Base-by-base conservation (phyloP, 2,888 invertebrate species). In the Steromphala cineraria region DNA sequence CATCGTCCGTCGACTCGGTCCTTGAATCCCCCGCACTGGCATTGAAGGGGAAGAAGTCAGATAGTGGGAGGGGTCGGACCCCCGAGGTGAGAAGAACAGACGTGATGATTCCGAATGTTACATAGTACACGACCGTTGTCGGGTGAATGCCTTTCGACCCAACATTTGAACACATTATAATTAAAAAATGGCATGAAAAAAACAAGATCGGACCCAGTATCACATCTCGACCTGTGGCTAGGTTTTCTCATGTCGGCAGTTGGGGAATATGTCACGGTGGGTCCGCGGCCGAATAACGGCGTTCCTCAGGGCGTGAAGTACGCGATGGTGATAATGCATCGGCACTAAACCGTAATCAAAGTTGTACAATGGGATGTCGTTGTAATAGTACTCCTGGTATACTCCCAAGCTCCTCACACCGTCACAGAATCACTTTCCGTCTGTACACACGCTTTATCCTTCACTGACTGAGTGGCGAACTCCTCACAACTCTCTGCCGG, bases 81-180 rank as follows among this genome's bases (percentile, higher is more conserved):
- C 75, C 74, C 52, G 52, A 56, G 31, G 82, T 75, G 40, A 28
- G n/a, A 78, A 81, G 46, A 67, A 81, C 28, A 28, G 76, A 55
- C 40, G 78, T 53, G 74, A 81, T 67, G 40, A 82, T 76, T 62
- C 83, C 53, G 55, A 85, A 71, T 52, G 82, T 36, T 36, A 84
- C 36, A 71, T 80, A 52, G 36, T 71, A 81, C 24, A 82, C 67
- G 67, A 80, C 81, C 28, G 80, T 75, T 79, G 79, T 81, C 75
- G 78, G 75, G 56, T 62, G 77, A 53, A 62, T 71, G 67, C 79
- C 67, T 67, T 52, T 79, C 19, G 19, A 52, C 67, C 67, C 24
- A 52, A 80, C 84, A 84, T 84, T 80, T 84, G 82, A 83, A 84
- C 84, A 83, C 84, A 84, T 84, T 84, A 84, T 84, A 84, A 76